Evolutionary conservation across 1,140 invertebrate genomes (phyloP).

Genomic region (Melipona quadrifasciata): DNA sequence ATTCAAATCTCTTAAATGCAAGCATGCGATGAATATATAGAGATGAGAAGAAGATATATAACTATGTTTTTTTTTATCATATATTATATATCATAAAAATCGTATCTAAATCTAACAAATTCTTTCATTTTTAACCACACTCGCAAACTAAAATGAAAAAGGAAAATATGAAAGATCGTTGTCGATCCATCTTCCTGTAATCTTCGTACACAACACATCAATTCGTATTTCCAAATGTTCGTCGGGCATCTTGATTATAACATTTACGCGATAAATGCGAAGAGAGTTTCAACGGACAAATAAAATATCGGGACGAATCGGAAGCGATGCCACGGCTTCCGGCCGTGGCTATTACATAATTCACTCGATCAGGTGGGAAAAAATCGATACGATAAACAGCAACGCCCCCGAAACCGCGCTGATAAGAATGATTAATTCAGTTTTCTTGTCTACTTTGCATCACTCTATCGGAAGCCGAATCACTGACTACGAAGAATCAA

Average conservation of each 20-base stretch:
- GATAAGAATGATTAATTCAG: constrained; percentile 40
- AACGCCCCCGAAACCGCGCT: not conserved
- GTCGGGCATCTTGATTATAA: not conserved
- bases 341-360: constrained; percentile 1
- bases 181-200: not conserved
- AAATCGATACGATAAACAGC: constrained; percentile 9
- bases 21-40: too few species aligned
- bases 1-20: too few species aligned
- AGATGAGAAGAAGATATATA: too few species aligned
- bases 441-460: not conserved
- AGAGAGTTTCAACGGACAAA: constrained; percentile 1
- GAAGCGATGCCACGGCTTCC: not conserved
- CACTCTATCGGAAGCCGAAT: not conserved
- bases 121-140: too few species aligned
- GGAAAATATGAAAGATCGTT: too few species aligned
- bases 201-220: not conserved
- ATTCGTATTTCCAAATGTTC: not conserved
- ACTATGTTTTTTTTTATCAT: too few species aligned
- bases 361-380: not conserved
- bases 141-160: too few species aligned
- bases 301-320: not conserved
- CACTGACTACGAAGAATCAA: not conserved
- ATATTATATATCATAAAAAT: too few species aligned
- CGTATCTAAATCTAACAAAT: too few species aligned
- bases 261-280: not conserved